A percentile compares a stretch with the other conserved stretches of the same genome.
Conservation (phyloP, 2,888 invertebrate genomes). For the Pheosia gnoma region DNA sequence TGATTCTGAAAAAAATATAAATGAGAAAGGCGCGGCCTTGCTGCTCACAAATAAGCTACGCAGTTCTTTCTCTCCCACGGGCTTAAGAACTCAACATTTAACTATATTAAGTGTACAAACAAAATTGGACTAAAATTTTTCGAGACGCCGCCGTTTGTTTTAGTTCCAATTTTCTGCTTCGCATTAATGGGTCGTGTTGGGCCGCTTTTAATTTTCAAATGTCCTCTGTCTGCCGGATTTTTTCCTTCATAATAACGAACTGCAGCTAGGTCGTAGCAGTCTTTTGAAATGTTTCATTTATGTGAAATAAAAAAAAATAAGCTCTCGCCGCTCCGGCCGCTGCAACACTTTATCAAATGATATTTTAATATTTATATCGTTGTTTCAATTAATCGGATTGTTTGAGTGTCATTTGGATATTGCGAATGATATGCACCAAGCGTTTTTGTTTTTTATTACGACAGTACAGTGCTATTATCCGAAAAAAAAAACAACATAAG, state of each 20-base stretch:
- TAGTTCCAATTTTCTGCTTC: slow-evolving; percentile 9
- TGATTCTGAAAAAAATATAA: too few species aligned
- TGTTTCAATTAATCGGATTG: slow-evolving; percentile 14
- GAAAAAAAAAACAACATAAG: too few species aligned
- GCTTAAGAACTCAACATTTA: not conserved
- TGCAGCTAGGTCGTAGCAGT: slow-evolving; percentile 45
- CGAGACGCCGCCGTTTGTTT: not conserved
- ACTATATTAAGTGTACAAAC: not conserved
- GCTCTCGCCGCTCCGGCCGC: slow-evolving; percentile 36
- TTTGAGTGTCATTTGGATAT: not conserved
- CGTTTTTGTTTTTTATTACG: not conserved
- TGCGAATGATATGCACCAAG: not conserved
- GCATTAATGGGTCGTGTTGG: slow-evolving; percentile 23
- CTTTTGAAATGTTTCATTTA: slow-evolving; percentile 57
- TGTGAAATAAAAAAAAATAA: slow-evolving; percentile 37
- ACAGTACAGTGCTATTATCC: not conserved
- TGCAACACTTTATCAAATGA: slow-evolving; percentile 33
- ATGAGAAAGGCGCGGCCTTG: not conserved
- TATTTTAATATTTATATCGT: slow-evolving; percentile 28
- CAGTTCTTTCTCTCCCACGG: not conserved
- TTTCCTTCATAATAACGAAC: slow-evolving; percentile 63
- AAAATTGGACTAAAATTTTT: not conserved
- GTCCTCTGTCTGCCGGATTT: slow-evolving; percentile 50
- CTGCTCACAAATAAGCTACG: not conserved
- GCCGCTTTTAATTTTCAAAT: slow-evolving; percentile 57